These are phyloP conservation scores for Gopherus flavomarginatus DNA, from an alignment of 2,113 vertebrate genomes.

Conservation along the genomic window DNA sequence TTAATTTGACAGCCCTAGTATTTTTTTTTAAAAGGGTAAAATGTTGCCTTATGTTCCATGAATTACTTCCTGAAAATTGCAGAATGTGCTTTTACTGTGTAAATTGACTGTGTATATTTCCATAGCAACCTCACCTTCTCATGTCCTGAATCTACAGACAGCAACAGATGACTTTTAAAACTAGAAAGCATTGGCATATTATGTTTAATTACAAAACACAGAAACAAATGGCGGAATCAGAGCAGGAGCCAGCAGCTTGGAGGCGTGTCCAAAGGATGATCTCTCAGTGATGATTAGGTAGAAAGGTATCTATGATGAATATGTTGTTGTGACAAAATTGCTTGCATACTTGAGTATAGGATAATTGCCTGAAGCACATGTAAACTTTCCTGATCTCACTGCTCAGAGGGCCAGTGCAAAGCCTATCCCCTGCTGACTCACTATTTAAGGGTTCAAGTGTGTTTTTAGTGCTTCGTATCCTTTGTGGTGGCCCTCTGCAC, in stretches of 20 bases:
- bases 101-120: slow-evolving; percentile 20
- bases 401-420: neutral
- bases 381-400: neutral
- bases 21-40: neutral
- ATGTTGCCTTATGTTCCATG: slow-evolving; percentile 50
- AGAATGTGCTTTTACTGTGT: neutral
- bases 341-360: neutral
- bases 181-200: neutral
- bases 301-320: neutral
- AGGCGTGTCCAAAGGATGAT: neutral
- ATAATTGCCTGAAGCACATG: neutral
- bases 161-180: slow-evolving; percentile 52
- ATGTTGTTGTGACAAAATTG: neutral
- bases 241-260: neutral
- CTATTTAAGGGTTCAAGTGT: neutral
- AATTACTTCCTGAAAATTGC: neutral
- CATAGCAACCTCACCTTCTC: slow-evolving; percentile 64
- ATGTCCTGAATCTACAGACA: slow-evolving; percentile 64
- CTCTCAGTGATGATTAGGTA: neutral
- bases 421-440: neutral
- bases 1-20: slow-evolving; percentile 11
- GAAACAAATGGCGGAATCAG: neutral
- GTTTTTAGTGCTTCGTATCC: neutral
- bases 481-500: neutral
- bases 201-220: slow-evolving; percentile 4